Percentiles rank a stretch among this genome's conserved stretches.
These are phyloP conservation scores for Biston betularia DNA, from an alignment of 2,888 invertebrate species.

Conservation along the genomic window DNA sequence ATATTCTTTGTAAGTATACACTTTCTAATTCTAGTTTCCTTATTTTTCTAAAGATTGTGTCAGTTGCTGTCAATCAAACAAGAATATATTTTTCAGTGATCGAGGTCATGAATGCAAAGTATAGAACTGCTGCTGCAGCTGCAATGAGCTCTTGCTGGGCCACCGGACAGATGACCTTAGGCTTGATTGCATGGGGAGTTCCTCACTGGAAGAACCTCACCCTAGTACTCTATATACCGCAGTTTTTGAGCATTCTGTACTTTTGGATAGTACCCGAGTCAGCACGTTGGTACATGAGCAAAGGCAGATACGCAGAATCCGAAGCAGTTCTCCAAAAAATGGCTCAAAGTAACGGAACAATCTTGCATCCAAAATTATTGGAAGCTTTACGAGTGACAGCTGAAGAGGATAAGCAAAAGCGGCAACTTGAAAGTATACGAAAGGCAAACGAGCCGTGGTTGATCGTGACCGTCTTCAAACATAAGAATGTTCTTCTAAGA, in stretches of 20 bases:
- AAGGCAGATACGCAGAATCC: slow-evolving; percentile 88
- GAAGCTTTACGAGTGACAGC: slow-evolving; percentile 57
- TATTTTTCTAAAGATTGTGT: not conserved
- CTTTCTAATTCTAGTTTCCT: too few species aligned
- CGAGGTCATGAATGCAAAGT: slow-evolving; percentile 22
- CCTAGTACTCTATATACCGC: slow-evolving; percentile 89
- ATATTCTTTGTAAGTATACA: slow-evolving; percentile 86
- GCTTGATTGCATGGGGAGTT: slow-evolving; percentile 87
- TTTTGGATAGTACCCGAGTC: slow-evolving; percentile 90
- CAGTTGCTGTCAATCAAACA: too few species aligned
- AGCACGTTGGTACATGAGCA: slow-evolving; percentile 91
- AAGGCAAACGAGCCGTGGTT: slow-evolving; percentile 65
- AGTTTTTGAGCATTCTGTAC: slow-evolving; percentile 87
- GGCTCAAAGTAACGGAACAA: slow-evolving; percentile 85
- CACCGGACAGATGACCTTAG: slow-evolving; percentile 15
- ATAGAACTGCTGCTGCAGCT: slow-evolving; percentile 18
- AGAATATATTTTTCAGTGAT: slow-evolving; percentile 78
- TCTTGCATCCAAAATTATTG: slow-evolving; percentile 67
- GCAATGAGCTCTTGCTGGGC: slow-evolving; percentile 31
- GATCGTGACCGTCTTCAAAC: slow-evolving; percentile 61
- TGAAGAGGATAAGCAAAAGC: slow-evolving; percentile 56
- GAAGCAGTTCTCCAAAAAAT: slow-evolving; percentile 87
- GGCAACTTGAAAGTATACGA: slow-evolving; percentile 47
- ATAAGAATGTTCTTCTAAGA: slow-evolving; percentile 59
- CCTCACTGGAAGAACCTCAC: slow-evolving; percentile 89